Base-by-base conservation (phyloP, 2,113 vertebrate genomes). In the Hepsetus odoe region DNA sequence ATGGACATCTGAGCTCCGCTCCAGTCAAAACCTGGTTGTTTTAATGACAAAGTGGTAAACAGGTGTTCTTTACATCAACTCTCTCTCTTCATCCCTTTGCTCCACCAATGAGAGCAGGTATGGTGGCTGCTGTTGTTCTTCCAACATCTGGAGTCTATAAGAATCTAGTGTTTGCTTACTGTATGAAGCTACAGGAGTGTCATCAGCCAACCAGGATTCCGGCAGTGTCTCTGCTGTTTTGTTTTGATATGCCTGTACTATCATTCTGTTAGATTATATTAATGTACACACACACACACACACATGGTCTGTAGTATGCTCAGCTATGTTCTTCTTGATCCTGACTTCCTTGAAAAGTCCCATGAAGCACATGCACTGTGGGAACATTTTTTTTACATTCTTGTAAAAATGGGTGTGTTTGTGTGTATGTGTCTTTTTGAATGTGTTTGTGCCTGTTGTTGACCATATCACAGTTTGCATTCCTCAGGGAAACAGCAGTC, bases 301-400 rank as follows among this genome's bases (percentile, higher is more conserved):
- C 18, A 12, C 58, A 56, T 22, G 9, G 35, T 68, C 35, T 56
- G 74, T 40, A 13, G 30, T 62, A 58, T 62, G 24, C 38, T 80
- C 11, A 69, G 44, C 7, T 51, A 10, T 14, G n/a, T 66, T 66
- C 59, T 65, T 72, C 28, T 77, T 67, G 81, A 87, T 91, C 89
- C 88, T 92, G 88, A 87, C 81, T 81, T 85, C 86, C 91, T 91
- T 92, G 90, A 91, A 92, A 69, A 71, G 66, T 85, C 84, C 82
- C 61, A 74, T 67, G 77, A 88, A 74, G 3, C 10, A 28, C 38
- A 35, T 66, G 79, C 84, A 85, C 84, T 51, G 3, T 74, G 84
- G 85, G 86, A 85, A 80, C 74, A 73, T 85, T 64, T 77, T 80
- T 81, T 81, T 30, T 67, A 68, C 59, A 53, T 76, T 77, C 62